phyloP scores from a whole-genome alignment of 1,140 invertebrate genomes.

The Drosophila orena region DNA sequence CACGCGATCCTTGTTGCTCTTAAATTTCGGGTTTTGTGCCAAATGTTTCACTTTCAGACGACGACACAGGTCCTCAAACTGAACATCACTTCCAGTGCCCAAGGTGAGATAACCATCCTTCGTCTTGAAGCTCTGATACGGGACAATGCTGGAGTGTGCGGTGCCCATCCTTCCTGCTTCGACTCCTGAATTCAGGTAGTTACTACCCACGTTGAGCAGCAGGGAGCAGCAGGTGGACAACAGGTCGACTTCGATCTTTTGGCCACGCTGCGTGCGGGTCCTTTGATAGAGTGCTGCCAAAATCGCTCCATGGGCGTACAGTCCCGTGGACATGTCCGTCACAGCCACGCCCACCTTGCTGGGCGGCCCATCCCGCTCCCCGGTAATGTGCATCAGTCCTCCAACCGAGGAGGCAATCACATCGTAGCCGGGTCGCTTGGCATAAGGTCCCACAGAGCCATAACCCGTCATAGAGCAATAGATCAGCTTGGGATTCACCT shows the following conservation, averaged over 20 bases:
- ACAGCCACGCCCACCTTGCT: constrained; percentile 97
- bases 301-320: constrained; percentile 98
- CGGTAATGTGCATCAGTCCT: constrained; percentile 95
- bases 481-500: constrained; percentile 92
- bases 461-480: constrained; percentile 98
- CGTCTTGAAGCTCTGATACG: constrained; percentile 95
- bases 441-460: constrained; percentile 94
- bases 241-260: constrained; percentile 97
- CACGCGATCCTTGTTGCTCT: constrained; percentile 91
- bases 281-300: constrained; percentile 94
- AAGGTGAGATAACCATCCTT: constrained; percentile 93
- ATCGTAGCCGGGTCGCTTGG: constrained; percentile 95
- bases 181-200: constrained; percentile 94
- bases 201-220: constrained; percentile 95
- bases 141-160: constrained; percentile 97
- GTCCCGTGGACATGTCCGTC: constrained; percentile 96
- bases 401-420: constrained; percentile 97
- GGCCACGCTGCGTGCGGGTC: constrained; percentile 91
- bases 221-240: constrained; percentile 95
- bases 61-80: constrained; percentile 90
- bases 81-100: constrained; percentile 92
- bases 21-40: constrained; percentile 88
- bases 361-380: constrained; percentile 92
- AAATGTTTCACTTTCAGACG: constrained; percentile 88
- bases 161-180: constrained; percentile 94